Percentiles rank a stretch among this genome's conserved stretches.
phyloP scores from a whole-genome alignment of 2,888 invertebrate genomes.

The Melanotus villosus region DNA sequence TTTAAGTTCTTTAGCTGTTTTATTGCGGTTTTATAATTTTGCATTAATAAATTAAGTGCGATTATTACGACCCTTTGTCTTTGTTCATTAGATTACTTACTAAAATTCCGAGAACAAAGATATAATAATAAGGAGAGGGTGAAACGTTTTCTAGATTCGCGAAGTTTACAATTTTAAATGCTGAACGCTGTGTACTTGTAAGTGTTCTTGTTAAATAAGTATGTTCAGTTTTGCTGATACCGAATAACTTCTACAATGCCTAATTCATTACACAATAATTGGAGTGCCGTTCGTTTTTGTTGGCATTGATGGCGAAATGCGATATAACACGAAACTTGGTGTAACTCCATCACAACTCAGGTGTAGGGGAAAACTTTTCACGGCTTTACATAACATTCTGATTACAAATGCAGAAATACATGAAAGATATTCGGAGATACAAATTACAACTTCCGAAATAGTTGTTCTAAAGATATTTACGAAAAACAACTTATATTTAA shows the following conservation, averaged over 20 bases:
- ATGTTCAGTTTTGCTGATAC: constrained; percentile 25
- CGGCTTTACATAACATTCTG: not conserved
- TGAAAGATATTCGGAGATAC: too few species aligned
- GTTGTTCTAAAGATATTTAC: too few species aligned
- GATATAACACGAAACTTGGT: constrained; percentile 61
- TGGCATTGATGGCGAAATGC: constrained; percentile 59
- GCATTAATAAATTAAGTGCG: constrained; percentile 20
- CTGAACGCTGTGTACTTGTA: not conserved
- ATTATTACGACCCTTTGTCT: constrained; percentile 3
- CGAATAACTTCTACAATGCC: constrained; percentile 27
- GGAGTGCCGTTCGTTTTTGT: constrained; percentile 60
- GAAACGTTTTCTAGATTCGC: too few species aligned
- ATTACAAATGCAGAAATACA: not conserved
- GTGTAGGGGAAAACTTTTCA: not conserved
- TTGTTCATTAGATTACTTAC: constrained; percentile 11
- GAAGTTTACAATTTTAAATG: not conserved
- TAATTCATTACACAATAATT: constrained; percentile 61
- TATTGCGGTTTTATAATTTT: constrained; percentile 27
- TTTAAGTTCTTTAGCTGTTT: constrained; percentile 50
- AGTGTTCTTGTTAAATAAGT: constrained; percentile 15
- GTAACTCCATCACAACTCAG: constrained; percentile 24
- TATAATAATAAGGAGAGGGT: not conserved
- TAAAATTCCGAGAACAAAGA: not conserved
- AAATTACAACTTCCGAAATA: too few species aligned
- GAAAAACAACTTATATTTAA: too few species aligned